Conservation (phyloP, 30 jellyfish, hydroid and myxozoan genomes). For the Turritopsis rubra region DNA sequence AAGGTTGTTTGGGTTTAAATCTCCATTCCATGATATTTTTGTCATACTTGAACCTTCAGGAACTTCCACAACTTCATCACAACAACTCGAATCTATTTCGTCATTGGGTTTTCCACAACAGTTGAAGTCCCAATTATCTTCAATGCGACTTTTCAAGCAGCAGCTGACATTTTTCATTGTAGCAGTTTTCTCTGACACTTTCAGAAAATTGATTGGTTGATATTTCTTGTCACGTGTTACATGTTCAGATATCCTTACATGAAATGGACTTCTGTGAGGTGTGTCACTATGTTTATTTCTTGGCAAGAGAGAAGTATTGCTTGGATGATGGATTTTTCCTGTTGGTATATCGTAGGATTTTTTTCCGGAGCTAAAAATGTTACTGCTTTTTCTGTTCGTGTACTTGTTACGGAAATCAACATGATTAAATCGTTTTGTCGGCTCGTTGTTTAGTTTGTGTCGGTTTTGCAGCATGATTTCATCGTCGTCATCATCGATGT, state of each 20-base stretch:
- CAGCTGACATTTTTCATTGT: constrained; percentile 17
- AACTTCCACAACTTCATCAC: constrained; percentile 25
- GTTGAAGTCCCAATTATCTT: constrained; percentile 29
- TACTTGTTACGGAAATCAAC: neutral
- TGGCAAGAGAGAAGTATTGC: neutral
- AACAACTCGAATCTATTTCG: constrained; percentile 15
- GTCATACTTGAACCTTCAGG: constrained; percentile 31
- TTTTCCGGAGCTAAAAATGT: neutral
- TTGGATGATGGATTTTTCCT: neutral
- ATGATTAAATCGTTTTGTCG: neutral
- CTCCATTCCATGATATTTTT: constrained; percentile 23
- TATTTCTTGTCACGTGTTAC: constrained; percentile 1
- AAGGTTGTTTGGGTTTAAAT: constrained; percentile 1
- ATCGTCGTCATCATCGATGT: neutral
- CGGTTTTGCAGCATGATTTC: neutral
- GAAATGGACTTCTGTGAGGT: neutral
- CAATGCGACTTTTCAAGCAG: constrained; percentile 23
- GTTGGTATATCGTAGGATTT: neutral
- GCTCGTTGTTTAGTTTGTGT: neutral
- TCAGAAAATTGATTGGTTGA: constrained; percentile 21
- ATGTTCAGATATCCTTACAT: neutral
- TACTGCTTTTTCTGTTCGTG: neutral
- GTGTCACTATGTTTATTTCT: neutral
- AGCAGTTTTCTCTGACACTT: constrained; percentile 16
- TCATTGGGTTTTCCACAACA: constrained; percentile 27